A percentile compares a stretch with the other conserved stretches of the same genome.
These are phyloP conservation scores for Selenia dentaria DNA, from an alignment of 2,888 invertebrate species.

Conservation along the genomic window DNA sequence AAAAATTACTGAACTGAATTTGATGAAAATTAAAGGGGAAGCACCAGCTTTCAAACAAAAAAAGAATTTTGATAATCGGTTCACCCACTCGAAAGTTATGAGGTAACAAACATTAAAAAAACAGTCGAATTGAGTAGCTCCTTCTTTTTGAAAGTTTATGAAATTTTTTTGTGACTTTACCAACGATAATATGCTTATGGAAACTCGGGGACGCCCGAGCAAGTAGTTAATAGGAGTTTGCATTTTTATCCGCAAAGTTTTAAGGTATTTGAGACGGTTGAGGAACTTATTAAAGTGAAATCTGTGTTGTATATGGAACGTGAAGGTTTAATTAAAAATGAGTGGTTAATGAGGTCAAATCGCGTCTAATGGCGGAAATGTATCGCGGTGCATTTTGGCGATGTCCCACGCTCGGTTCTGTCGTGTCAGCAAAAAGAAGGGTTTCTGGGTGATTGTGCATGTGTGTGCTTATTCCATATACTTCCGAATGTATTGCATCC, in stretches of 20 bases:
- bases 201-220: conserved; percentile 39
- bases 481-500: too few species aligned
- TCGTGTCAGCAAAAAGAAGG: too few species aligned
- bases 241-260: conserved; percentile 41
- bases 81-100: too few species aligned
- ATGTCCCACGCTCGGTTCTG: conserved; percentile 39
- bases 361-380: conserved; percentile 7
- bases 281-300: conserved; percentile 9
- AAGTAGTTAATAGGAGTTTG: conserved; percentile 39
- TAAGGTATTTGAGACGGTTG: conserved; percentile 28
- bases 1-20: too few species aligned
- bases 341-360: conserved; percentile 25
- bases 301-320: conserved; percentile 9
- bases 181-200: conserved; percentile 41
- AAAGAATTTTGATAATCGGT: too few species aligned
- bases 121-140: too few species aligned
- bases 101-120: too few species aligned
- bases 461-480: too few species aligned
- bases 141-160: conserved; percentile 20
- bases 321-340: conserved; percentile 28
- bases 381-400: conserved; percentile 8
- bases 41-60: too few species aligned
- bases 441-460: too few species aligned
- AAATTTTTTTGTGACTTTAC: conserved; percentile 37
- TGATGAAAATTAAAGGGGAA: too few species aligned